These are phyloP conservation scores for Acleris emargana DNA, from an alignment of 2,888 invertebrate species.

Conservation along the genomic window DNA sequence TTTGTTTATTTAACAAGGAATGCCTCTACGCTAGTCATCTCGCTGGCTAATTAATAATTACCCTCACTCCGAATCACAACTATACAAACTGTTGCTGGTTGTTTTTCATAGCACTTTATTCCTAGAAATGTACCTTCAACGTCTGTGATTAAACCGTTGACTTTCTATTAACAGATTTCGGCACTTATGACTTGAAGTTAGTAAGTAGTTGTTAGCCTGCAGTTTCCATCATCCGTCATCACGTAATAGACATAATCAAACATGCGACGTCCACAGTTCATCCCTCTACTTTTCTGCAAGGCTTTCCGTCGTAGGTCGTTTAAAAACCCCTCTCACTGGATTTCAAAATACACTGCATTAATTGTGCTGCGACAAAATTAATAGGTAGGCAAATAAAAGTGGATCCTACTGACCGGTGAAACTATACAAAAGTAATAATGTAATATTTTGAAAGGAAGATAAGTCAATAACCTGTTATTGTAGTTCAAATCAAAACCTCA, in stretches of 20 bases:
- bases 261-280: constrained; percentile 48
- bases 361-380: too few species aligned
- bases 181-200: constrained; percentile 43
- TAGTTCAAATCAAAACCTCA: too few species aligned
- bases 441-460: too few species aligned
- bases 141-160: constrained; percentile 19
- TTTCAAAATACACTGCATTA: too few species aligned
- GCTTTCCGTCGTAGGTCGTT: constrained; percentile 56
- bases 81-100: background rate
- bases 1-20: too few species aligned
- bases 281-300: constrained; percentile 47
- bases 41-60: too few species aligned
- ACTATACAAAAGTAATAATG: too few species aligned
- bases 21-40: too few species aligned
- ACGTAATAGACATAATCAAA: constrained; percentile 59
- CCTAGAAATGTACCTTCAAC: background rate
- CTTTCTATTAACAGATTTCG: constrained; percentile 60
- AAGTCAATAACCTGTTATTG: too few species aligned
- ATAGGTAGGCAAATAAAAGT: too few species aligned
- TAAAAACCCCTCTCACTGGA: background rate
- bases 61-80: too few species aligned
- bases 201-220: constrained; percentile 25
- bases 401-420: too few species aligned
- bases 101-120: background rate
- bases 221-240: constrained; percentile 48